Evolutionary conservation across 2,113 vertebrate genomes (phyloP).

Genomic region (Notarius quadriscutis): DNA sequence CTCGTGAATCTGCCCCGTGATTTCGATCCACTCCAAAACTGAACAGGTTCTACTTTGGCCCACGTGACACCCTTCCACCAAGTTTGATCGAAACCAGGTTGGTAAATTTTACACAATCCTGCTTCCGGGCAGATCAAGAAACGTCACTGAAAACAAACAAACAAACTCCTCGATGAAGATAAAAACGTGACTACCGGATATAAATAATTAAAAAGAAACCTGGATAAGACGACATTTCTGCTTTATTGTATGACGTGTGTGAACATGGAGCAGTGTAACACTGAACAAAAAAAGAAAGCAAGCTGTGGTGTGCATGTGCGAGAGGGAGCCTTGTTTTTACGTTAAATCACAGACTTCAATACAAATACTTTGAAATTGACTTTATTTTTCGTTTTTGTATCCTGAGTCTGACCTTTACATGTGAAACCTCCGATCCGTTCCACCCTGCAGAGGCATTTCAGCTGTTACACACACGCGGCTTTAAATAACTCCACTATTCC

Average conservation of each 20-base stretch:
- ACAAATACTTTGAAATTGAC: background rate
- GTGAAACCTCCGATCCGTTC: background rate
- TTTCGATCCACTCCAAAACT: no score
- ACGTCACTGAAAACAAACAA: no score
- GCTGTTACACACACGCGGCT: background rate
- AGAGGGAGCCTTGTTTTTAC: background rate
- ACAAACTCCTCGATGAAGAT: no score
- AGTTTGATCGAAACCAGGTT: no score
- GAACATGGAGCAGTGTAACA: background rate
- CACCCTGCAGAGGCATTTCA: background rate
- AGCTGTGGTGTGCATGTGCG: background rate
- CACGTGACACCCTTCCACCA: no score
- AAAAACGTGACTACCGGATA: background rate
- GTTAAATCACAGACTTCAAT: background rate
- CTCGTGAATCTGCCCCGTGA: no score
- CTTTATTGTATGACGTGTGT: background rate
- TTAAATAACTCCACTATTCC: background rate
- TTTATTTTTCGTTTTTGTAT: background rate
- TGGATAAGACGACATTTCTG: background rate
- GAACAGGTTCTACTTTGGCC: no score
- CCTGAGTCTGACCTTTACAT: background rate
- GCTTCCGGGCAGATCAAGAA: no score
- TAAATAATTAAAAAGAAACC: background rate
- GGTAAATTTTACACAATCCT: no score
- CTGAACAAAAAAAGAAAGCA: background rate